These are phyloP conservation scores for Ammospiza caudacuta DNA, from an alignment of 2,113 vertebrate species.

Conservation along the genomic window DNA sequence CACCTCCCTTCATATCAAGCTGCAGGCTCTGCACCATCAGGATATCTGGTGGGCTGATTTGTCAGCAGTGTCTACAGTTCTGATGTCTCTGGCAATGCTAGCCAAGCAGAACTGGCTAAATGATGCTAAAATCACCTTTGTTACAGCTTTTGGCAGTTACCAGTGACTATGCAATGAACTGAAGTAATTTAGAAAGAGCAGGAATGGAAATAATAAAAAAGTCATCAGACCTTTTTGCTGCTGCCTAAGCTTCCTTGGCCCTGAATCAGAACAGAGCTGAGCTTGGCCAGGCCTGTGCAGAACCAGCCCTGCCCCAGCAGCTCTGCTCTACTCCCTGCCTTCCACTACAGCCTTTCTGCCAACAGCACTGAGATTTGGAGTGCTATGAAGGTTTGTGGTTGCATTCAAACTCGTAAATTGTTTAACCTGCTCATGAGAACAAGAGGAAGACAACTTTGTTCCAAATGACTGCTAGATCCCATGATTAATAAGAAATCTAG, in stretches of 20 bases:
- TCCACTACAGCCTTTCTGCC: neutral
- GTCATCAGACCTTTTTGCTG: neutral
- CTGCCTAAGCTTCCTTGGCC: neutral
- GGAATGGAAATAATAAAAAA: neutral
- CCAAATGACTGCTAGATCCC: neutral
- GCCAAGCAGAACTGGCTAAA: neutral
- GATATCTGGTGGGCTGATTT: neutral
- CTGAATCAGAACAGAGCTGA: neutral
- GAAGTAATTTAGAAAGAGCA: neutral
- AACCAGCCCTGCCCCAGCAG: neutral
- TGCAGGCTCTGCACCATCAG: neutral
- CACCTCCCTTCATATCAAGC: neutral
- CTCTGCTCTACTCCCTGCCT: neutral
- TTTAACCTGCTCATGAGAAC: neutral
- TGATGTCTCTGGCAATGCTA: neutral
- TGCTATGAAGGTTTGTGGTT: neutral
- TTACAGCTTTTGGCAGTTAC: neutral
- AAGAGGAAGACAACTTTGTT: neutral
- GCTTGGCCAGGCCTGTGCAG: neutral
- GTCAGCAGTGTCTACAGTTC: neutral
- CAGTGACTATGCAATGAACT: neutral
- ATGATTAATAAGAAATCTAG: neutral
- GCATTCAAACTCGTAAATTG: neutral
- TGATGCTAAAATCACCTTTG: neutral
- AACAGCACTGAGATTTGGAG: neutral